Conservation (phyloP, 2,888 invertebrate genomes). For the Ormyrus thymus region DNA sequence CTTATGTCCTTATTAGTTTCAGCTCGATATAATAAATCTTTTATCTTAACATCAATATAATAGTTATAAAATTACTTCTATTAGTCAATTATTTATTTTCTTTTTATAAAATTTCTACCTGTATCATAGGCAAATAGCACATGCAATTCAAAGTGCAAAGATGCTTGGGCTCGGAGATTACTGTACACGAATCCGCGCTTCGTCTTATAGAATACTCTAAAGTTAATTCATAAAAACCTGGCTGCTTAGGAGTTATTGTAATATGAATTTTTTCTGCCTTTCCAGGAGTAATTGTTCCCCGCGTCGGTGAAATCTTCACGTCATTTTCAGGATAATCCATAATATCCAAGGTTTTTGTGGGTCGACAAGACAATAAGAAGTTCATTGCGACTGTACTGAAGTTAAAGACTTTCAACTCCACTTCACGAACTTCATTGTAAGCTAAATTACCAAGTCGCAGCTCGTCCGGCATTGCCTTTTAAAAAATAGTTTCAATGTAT, state of each 20-base stretch:
- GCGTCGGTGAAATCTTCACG: slow-evolving; percentile 61
- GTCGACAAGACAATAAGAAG: slow-evolving; percentile 64
- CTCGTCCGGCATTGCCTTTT: slow-evolving; percentile 72
- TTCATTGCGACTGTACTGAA: slow-evolving; percentile 72
- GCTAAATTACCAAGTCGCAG: slow-evolving; percentile 67
- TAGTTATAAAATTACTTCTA: not conserved
- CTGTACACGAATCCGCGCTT: slow-evolving; percentile 58
- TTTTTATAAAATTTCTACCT: slow-evolving; percentile 61
- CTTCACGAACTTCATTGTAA: slow-evolving; percentile 63
- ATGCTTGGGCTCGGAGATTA: slow-evolving; percentile 55
- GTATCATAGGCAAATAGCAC: slow-evolving; percentile 69
- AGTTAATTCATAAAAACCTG: slow-evolving; percentile 67
- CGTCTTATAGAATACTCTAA: slow-evolving; percentile 69
- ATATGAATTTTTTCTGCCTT: slow-evolving; percentile 65
- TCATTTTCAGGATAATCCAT: slow-evolving; percentile 51
- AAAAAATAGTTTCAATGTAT: slow-evolving; percentile 43
- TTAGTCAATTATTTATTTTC: not conserved
- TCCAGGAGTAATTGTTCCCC: slow-evolving; percentile 65
- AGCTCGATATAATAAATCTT: slow-evolving; percentile 66
- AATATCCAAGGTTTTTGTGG: slow-evolving; percentile 19
- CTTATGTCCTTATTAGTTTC: slow-evolving; percentile 63
- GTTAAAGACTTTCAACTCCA: slow-evolving; percentile 73
- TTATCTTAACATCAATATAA: slow-evolving; percentile 65
- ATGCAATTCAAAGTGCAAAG: slow-evolving; percentile 66
- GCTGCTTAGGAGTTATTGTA: slow-evolving; percentile 63